A percentile compares a stretch with the other conserved stretches of the same genome.
phyloP scores from a whole-genome alignment of 2,113 vertebrate species.

The Bufo bufo region DNA sequence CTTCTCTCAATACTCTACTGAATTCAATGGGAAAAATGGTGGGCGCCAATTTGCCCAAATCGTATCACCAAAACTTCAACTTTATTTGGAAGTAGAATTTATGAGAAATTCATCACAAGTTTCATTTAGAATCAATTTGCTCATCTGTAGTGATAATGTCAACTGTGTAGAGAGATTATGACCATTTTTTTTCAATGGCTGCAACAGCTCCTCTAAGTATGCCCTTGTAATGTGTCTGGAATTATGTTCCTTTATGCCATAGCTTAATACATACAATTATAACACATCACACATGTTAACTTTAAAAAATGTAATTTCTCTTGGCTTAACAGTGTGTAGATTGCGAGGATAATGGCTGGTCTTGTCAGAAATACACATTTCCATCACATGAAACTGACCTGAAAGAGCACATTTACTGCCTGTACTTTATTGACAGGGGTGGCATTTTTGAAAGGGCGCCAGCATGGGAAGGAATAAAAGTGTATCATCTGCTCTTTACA shows the following conservation, averaged over 20 bases:
- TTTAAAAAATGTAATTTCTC: background rate
- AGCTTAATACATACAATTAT: no score
- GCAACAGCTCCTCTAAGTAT: no score
- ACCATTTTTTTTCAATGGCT: no score
- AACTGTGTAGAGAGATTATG: no score
- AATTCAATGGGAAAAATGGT: no score
- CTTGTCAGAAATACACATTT: constrained; percentile 57
- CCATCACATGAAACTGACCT: constrained; percentile 56
- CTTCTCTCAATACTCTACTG: no score
- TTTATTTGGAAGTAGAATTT: no score
- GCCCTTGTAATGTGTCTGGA: background rate
- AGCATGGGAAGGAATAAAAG: constrained; percentile 69
- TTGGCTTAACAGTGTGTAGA: constrained; percentile 2
- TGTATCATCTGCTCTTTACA: constrained; percentile 66
- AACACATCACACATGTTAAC: background rate
- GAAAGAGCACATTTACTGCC: constrained; percentile 61
- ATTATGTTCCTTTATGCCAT: background rate
- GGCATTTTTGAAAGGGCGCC: constrained; percentile 67
- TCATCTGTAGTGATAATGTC: no score
- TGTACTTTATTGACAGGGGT: constrained; percentile 72
- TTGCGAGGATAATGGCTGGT: constrained; percentile 58
- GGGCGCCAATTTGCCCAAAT: no score
- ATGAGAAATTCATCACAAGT: no score
- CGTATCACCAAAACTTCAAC: no score
- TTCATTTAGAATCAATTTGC: no score